Base-by-base conservation (phyloP, 2,797 vertebrate species). In the Gallirallus australis region DNA sequence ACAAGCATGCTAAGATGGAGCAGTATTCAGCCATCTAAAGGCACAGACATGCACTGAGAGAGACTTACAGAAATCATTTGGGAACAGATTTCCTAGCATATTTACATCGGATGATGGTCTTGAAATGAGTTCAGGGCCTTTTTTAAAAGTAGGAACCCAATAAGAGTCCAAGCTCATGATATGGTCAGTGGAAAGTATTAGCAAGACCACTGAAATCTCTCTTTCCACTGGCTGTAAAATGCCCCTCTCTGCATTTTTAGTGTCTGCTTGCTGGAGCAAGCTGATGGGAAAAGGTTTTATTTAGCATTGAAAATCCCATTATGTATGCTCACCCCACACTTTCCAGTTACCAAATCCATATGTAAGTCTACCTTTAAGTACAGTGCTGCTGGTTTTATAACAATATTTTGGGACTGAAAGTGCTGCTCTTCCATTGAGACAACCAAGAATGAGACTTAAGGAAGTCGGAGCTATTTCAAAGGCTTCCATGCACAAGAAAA, bases 231-330 rank as follows among this genome's bases (percentile, higher is more conserved):
- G 19, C 39, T 86, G 6, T 45, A 90, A 91, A 90, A 71, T 86
- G 47, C 9, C 28, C 30, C 11, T 40, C 20, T 48, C 18, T 52
- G 72, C 53, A 77, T 83, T 90, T 93, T 82, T 60, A 40, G 47
- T 64, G n/a, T 70, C 60, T 2, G 2, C 52, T 80, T 77, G 18
- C 48, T 89, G 18, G 33, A 88, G 27, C 21, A 90, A 91, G 60
- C 53, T 71, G 69, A 83, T 92, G 53, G 37, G 40, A 80, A 94
- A 81, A 81, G 28, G 21, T 8, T 57, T 96, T 88, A 85, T 57
- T 95, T 88, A 85, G 25, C 39, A 40, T 8, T 71, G 69, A 68
- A 90, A 96, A 96, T 96, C 82, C 45, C 6, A 2, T 96, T 90
- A 86, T 45, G 3, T 57, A 13, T 88, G 61, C 76, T 92, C 37